phyloP scores from a whole-genome alignment of 30 jellyfish, hydroid and myxozoan genomes.

The Turritopsis dohrnii region DNA sequence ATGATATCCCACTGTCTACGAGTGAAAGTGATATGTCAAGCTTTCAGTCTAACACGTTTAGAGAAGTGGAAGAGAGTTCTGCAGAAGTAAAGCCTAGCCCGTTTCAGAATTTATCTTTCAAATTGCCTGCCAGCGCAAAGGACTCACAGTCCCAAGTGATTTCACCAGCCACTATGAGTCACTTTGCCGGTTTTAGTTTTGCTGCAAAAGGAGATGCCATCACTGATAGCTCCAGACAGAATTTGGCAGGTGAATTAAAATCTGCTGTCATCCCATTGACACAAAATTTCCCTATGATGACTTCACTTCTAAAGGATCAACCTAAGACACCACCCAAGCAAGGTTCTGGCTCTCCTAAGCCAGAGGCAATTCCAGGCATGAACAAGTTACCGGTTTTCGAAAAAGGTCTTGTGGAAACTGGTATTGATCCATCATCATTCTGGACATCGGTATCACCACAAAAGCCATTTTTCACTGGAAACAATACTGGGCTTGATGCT shows the following conservation, averaged over 20 bases:
- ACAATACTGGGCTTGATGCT: constrained; percentile 34
- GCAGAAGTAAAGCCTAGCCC: constrained; percentile 26
- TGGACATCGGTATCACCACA: constrained; percentile 40
- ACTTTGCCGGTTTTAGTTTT: constrained; percentile 41
- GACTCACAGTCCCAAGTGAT: not conserved
- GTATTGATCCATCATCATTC: constrained; percentile 38
- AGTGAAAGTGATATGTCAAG: not conserved
- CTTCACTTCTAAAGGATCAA: constrained; percentile 26
- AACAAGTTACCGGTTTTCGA: constrained; percentile 38
- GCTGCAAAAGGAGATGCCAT: not conserved
- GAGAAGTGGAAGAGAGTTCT: not conserved
- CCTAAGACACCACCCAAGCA: constrained; percentile 18
- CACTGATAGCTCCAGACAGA: constrained; percentile 3
- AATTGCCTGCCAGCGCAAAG: constrained; percentile 6
- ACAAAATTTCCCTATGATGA: constrained; percentile 30
- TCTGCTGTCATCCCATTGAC: not conserved
- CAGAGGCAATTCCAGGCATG: constrained; percentile 27
- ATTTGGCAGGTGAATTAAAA: not conserved
- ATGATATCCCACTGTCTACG: not conserved
- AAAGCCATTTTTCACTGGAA: constrained; percentile 30
- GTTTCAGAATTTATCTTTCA: constrained; percentile 29
- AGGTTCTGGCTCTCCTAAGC: constrained; percentile 8
- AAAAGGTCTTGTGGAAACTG: constrained; percentile 39
- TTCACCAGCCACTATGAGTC: constrained; percentile 6
- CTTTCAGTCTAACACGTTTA: not conserved